Evolutionary conservation across 1,140 invertebrate species (phyloP), one percentile per base, ranked within the genome.

Genomic region (Hylaeus volcanicus): DNA sequence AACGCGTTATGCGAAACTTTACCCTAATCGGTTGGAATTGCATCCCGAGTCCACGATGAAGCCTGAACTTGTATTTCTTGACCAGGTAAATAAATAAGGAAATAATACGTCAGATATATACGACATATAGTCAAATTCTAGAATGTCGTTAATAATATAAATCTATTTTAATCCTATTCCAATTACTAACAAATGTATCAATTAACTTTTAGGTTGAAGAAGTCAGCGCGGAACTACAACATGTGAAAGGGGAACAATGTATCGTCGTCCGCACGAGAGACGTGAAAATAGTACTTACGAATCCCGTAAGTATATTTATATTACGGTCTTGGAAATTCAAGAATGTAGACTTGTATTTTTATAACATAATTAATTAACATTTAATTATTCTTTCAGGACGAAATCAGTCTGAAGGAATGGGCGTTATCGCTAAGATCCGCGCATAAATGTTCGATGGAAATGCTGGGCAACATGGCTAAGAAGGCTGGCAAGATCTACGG

Each of bases 401-500:
- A 98, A 94, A 98, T 98, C 89, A 98, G 97, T 68, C 94, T 99
- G 81, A 98, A 98, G 90, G 98, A 99, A 93, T 99, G 98, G 98
- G 96, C 98, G 39, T 94, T 96, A 53, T 98, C 98, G 8, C 93
- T 99, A 66, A 96, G 97, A 82, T 96, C 97, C 4, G 97, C 98
- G 37, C 98, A 99, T 94, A 98, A 98, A 93, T 96, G 96, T 89
- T 98, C 98, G 1, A 96, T 97, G 92, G 98, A 99, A 91, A 95
- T 99, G 81, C 94, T 99, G 3, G 97, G 97, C 26, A 98, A 96
- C 53, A 99, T 99, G 97, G 98, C 98, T n/a, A 96, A 96, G 89
- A 99, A 99, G 93, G 98, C 98, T 58, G 98, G 97, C 65, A 98
- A 98, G 94, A 99, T 99, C 84, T 99, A 99, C 94, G 98, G 98